A percentile compares a stretch with the other conserved stretches of the same genome.
Conservation (phyloP, 1,140 invertebrate genomes). For the Sarcophaga peregrina region DNA sequence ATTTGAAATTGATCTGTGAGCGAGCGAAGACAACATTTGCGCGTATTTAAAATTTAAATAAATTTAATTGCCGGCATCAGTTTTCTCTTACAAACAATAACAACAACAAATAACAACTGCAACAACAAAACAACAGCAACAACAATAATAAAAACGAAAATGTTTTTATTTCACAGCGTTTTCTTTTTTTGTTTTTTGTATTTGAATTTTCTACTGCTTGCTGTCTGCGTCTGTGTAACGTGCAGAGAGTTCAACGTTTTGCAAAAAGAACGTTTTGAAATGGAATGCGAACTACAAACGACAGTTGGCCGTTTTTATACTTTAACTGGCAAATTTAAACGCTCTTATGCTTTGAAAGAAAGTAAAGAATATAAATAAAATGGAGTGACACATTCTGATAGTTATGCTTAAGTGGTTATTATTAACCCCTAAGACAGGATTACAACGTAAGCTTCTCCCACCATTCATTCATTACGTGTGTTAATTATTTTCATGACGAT, state of each 20-base stretch:
- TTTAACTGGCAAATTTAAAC: background rate
- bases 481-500: no score
- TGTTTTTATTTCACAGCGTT: background rate
- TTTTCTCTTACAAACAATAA: slow-evolving; percentile 7
- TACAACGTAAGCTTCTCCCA: background rate
- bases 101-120: no score
- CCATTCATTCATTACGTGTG: background rate
- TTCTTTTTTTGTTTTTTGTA: background rate
- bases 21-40: background rate
- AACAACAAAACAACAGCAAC: no score
- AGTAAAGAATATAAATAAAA: no score
- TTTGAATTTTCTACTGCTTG: slow-evolving; percentile 9
- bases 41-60: background rate
- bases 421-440: background rate
- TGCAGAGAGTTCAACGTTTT: slow-evolving; percentile 13
- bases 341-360: background rate
- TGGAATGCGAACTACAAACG: background rate
- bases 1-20: slow-evolving; percentile 18
- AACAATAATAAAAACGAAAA: background rate
- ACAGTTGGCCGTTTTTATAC: background rate
- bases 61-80: slow-evolving; percentile 33
- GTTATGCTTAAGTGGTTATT: background rate
- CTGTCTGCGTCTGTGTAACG: background rate
- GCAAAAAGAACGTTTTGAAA: background rate
- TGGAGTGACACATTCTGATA: no score